Evolutionary conservation across 2,797 vertebrate genomes (phyloP).

Genomic region (Pampus argenteus): DNA sequence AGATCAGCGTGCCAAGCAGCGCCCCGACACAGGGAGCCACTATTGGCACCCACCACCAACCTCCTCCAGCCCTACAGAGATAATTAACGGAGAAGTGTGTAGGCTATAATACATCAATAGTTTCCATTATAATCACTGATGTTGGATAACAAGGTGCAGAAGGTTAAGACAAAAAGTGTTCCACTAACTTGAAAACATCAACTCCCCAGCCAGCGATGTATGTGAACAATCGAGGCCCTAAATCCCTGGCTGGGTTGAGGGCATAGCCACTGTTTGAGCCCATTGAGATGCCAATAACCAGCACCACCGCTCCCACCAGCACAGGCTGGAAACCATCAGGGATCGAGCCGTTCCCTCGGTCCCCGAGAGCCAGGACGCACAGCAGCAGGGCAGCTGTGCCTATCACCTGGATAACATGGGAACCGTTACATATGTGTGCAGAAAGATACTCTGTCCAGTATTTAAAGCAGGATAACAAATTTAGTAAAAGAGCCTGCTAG

Average conservation of each 20-base stretch:
- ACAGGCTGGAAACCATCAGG: conserved; percentile 78
- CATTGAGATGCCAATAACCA: conserved; percentile 85
- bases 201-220: conserved; percentile 82
- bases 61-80: conserved; percentile 80
- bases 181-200: conserved; percentile 83
- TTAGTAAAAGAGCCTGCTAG: not conserved
- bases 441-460: not conserved
- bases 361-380: conserved; percentile 83
- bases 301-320: conserved; percentile 77
- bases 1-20: conserved; percentile 85
- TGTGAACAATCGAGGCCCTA: conserved; percentile 83
- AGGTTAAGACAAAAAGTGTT: not conserved
- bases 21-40: conserved; percentile 86
- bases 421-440: not conserved
- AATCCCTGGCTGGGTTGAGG: conserved; percentile 85
- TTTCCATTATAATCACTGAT: not conserved
- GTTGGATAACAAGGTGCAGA: not conserved
- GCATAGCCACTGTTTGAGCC: conserved; percentile 87
- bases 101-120: not conserved
- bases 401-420: conserved; percentile 73
- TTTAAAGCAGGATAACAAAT: not conserved
- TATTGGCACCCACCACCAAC: conserved; percentile 95
- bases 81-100: not conserved
- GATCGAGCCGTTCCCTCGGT: conserved; percentile 70
- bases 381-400: conserved; percentile 82